phyloP scores from a whole-genome alignment of 2,113 vertebrate species.

The Cryptomyrus ogoouensis region DNA sequence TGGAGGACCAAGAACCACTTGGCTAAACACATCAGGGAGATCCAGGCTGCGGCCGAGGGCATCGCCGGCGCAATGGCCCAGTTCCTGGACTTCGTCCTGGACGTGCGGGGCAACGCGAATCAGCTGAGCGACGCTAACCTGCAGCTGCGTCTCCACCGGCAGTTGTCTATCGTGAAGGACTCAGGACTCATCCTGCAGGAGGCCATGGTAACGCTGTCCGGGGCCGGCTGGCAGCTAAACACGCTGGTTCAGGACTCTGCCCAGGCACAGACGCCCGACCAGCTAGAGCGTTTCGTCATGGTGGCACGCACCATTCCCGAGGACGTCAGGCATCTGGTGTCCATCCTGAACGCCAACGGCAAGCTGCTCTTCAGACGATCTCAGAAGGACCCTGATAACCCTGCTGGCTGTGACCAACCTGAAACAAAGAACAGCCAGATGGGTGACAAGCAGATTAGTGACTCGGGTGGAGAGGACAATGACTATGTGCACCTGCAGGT shows the following conservation, averaged over 20 bases:
- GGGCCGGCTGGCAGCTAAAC: conserved; percentile 66
- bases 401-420: conserved; percentile 22
- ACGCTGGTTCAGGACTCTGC: conserved; percentile 62
- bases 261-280: conserved; percentile 64
- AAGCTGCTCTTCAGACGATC: conserved; percentile 77
- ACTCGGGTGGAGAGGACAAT: conserved; percentile 45
- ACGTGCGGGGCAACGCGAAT: conserved; percentile 58
- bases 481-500: conserved; percentile 75
- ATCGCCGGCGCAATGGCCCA: conserved; percentile 59
- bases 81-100: conserved; percentile 73
- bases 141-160: conserved; percentile 72
- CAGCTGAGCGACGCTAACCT: conserved; percentile 67
- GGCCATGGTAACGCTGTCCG: conserved; percentile 62
- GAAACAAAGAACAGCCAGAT: conserved; percentile 23
- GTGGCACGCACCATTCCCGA: conserved; percentile 82
- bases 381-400: conserved; percentile 43
- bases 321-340: conserved; percentile 79
- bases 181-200: conserved; percentile 75
- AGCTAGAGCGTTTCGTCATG: conserved; percentile 86
- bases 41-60: conserved; percentile 63
- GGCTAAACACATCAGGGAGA: conserved; percentile 67
- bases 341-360: conserved; percentile 84
- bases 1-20: conserved; percentile 77
- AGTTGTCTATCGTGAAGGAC: conserved; percentile 69
- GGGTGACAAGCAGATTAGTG: conserved; percentile 27